Conservation (phyloP, 2,113 vertebrate species). For the Ploceus nigricollis region DNA sequence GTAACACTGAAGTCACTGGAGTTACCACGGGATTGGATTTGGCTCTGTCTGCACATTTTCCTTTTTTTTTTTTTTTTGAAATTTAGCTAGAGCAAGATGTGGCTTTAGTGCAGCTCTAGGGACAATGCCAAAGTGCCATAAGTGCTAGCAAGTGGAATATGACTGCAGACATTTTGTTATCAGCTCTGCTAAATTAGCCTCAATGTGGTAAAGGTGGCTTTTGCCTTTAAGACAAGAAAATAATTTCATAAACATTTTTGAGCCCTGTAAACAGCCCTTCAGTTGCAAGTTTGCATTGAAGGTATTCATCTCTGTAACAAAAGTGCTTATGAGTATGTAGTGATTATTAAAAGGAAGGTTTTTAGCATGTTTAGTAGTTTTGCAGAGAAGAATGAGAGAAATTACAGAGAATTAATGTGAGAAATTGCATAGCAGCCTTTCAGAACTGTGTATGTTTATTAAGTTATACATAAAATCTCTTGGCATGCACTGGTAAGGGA, state of each 20-base stretch:
- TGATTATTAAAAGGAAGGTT: not conserved
- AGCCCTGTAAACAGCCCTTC: not conserved
- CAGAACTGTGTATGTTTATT: not conserved
- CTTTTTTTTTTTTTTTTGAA: not conserved
- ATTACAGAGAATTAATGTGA: not conserved
- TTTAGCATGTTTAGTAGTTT: not conserved
- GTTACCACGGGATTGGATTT: not conserved
- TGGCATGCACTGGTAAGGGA: not conserved
- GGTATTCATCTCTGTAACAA: not conserved
- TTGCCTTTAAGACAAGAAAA: not conserved
- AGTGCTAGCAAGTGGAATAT: not conserved
- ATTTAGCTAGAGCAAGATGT: not conserved
- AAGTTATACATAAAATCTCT: not conserved
- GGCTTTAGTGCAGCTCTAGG: not conserved
- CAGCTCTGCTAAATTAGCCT: not conserved
- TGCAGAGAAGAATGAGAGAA: not conserved
- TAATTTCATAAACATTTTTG: not conserved
- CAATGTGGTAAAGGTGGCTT: not conserved
- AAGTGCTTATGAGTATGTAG: not conserved
- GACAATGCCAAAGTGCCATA: not conserved
- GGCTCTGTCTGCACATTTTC: not conserved
- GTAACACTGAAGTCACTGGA: constrained; percentile 2
- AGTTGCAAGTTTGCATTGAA: not conserved
- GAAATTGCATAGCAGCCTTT: not conserved
- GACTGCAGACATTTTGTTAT: not conserved